Percentiles rank a stretch among this genome's conserved stretches.
These are phyloP conservation scores for Bettongia penicillata DNA, from an alignment of 2,113 vertebrate genomes.

Conservation along the genomic window DNA sequence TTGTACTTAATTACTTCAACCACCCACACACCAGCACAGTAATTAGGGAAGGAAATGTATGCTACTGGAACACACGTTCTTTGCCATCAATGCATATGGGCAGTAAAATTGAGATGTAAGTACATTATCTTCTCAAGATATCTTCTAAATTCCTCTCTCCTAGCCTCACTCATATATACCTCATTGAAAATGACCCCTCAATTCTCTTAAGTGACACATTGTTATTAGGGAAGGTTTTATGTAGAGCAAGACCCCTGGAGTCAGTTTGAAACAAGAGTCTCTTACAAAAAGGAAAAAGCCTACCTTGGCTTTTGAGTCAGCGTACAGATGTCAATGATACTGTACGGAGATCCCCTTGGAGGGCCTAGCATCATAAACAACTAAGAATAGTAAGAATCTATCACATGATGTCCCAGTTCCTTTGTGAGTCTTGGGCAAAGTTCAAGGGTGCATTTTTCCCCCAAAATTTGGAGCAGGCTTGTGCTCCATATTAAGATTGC, in stretches of 20 bases:
- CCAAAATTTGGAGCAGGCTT: neutral
- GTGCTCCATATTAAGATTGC: neutral
- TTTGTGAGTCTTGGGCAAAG: neutral
- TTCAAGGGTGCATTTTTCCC: neutral
- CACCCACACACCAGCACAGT: neutral
- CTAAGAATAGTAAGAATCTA: neutral
- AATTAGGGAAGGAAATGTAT: neutral
- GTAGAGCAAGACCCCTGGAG: neutral
- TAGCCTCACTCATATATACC: neutral
- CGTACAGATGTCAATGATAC: neutral
- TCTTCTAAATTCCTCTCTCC: neutral
- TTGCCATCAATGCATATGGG: neutral
- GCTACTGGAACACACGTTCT: neutral
- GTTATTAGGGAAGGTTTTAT: neutral
- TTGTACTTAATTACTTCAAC: constrained; percentile 3
- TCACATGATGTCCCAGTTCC: neutral
- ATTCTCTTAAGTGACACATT: neutral
- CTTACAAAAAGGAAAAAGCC: neutral
- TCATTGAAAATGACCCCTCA: neutral
- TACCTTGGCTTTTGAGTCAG: neutral
- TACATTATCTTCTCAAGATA: neutral
- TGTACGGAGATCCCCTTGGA: neutral
- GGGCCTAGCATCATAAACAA: neutral
- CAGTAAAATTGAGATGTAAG: neutral
- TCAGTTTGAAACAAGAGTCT: neutral